A percentile compares a stretch with the other conserved stretches of the same genome.
Conservation (phyloP, 2,888 invertebrate species). For the Cloeon dipterum region DNA sequence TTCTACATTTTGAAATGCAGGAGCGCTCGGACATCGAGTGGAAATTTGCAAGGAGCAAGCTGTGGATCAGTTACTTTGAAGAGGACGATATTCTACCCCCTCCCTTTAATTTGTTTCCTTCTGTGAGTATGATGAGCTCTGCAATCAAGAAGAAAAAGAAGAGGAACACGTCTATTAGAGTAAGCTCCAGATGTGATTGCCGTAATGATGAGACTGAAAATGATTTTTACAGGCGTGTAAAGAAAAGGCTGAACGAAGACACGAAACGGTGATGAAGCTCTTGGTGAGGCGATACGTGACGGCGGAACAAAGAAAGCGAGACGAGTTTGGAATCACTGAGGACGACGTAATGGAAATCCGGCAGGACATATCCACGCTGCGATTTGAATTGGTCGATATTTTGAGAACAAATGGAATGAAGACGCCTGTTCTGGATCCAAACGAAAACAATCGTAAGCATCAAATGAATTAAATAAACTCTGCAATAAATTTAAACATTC, state of each 20-base stretch:
- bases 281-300: slow-evolving; percentile 79
- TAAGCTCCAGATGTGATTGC: too few species aligned
- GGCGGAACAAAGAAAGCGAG: slow-evolving; percentile 65
- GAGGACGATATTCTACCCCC: slow-evolving; percentile 79
- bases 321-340: slow-evolving; percentile 81
- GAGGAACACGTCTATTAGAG: slow-evolving; percentile 34
- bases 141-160: slow-evolving; percentile 18
- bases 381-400: slow-evolving; percentile 83
- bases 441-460: slow-evolving; percentile 36
- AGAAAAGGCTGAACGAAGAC: slow-evolving; percentile 44
- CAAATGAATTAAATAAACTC: neutral
- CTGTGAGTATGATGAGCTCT: slow-evolving; percentile 35
- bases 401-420: slow-evolving; percentile 71
- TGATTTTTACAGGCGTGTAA: too few species aligned
- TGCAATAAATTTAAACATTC: too few species aligned
- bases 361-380: slow-evolving; percentile 81
- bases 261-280: slow-evolving; percentile 68
- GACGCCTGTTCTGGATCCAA: slow-evolving; percentile 44
- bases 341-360: slow-evolving; percentile 97
- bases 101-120: slow-evolving; percentile 85
- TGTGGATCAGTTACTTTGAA: slow-evolving; percentile 96
- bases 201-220: too few species aligned
- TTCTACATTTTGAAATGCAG: slow-evolving; percentile 19
- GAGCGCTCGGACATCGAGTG: slow-evolving; percentile 89
- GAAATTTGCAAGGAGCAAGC: slow-evolving; percentile 87